phyloP scores from a whole-genome alignment of 2,888 invertebrate genomes.

The Bombyx huttoni region DNA sequence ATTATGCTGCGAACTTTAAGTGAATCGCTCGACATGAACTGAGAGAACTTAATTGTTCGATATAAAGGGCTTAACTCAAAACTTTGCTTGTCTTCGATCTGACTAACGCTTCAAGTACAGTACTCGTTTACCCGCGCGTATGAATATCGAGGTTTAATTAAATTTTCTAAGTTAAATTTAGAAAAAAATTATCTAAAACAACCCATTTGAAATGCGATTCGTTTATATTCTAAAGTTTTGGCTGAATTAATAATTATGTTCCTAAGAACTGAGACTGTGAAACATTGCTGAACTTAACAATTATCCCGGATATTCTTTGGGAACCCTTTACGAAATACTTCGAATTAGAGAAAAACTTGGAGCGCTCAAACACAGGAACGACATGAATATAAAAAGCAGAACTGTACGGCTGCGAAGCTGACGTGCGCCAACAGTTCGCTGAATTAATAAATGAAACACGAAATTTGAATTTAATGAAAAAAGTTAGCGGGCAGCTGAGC shows the following conservation, averaged over 20 bases:
- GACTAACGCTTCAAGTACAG: conserved; percentile 12
- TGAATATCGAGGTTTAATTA: background rate
- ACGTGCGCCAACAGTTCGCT: conserved; percentile 51
- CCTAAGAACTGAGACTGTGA: background rate
- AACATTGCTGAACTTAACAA: conserved; percentile 24
- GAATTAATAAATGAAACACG: conserved; percentile 73
- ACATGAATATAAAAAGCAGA: conserved; percentile 54
- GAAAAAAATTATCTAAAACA: too few species aligned
- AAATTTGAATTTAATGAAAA: conserved; percentile 75
- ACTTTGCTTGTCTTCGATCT: conserved; percentile 43
- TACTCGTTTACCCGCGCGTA: background rate
- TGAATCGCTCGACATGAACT: conserved; percentile 57
- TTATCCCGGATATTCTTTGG: conserved; percentile 16
- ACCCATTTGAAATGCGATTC: background rate
- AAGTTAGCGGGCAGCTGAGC: conserved; percentile 67
- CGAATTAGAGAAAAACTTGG: conserved; percentile 23
- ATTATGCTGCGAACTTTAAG: conserved; percentile 58
- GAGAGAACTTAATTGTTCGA: conserved; percentile 54
- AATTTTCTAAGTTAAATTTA: background rate
- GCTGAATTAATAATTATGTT: conserved; percentile 3
- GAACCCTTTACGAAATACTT: conserved; percentile 21
- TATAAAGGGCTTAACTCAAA: conserved; percentile 45
- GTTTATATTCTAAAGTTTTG: background rate
- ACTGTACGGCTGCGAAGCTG: conserved; percentile 22
- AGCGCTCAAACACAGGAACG: conserved; percentile 23